Evolutionary conservation across 1,140 invertebrate genomes (phyloP).

Genomic region (Dendroctonus ponderosae): DNA sequence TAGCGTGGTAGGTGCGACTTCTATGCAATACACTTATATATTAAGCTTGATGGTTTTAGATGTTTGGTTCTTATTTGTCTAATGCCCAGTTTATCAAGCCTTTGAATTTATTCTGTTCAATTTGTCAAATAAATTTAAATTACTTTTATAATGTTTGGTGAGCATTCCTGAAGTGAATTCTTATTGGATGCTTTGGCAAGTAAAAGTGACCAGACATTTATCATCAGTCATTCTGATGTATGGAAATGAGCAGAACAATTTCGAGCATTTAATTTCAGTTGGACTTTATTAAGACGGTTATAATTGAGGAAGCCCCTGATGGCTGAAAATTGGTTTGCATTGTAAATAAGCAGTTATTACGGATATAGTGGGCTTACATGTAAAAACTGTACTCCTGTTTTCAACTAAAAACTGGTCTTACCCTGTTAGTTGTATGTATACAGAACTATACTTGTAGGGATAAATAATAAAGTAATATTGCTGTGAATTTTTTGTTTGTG

Average conservation of each 20-base stretch:
- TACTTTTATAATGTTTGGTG: no score
- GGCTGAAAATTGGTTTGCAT: constrained; percentile 9
- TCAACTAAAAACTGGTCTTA: constrained; percentile 32
- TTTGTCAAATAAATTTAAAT: no score
- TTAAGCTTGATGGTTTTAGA: no score
- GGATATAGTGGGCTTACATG: constrained; percentile 28
- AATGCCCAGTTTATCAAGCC: no score
- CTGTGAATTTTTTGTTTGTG: constrained; percentile 20
- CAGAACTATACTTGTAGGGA: constrained; percentile 36
- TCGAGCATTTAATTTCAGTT: constrained; percentile 1
- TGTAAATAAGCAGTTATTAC: constrained; percentile 32
- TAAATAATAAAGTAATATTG: constrained; percentile 35
- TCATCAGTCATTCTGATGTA: not conserved
- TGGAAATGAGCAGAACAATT: not conserved
- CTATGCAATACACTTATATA: no score
- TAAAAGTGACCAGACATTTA: not conserved
- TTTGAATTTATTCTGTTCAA: no score
- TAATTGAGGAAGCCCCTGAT: constrained; percentile 18
- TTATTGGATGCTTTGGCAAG: not conserved
- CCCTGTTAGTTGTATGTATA: constrained; percentile 35
- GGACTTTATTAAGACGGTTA: not conserved
- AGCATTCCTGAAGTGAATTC: not conserved
- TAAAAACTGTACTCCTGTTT: constrained; percentile 34
- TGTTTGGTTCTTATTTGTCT: no score
- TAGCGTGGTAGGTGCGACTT: no score